Evolutionary conservation across 2,113 vertebrate genomes (phyloP), one percentile per base, ranked within the genome.

Genomic region (Mirza zaza): DNA sequence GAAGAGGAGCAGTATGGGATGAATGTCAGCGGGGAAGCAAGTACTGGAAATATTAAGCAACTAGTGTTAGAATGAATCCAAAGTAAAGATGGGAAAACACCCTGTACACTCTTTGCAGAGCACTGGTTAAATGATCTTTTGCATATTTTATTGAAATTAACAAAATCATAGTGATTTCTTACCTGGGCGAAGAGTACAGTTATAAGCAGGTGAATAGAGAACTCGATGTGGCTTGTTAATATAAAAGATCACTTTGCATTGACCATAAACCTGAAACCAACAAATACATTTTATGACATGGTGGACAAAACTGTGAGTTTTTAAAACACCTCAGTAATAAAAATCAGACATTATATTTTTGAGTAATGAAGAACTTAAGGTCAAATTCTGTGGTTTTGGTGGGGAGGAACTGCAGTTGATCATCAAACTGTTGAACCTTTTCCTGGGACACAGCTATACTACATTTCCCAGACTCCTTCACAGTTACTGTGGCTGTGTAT

Each of bases 151-250:
- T 71, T 94, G 76, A 84, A 91, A 89, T 65, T 17, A 89, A 80
- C 61, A 80, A 52, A 84, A 67, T 67, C 59, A 87, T 50, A 80
- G 34, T 23, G 20, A 59, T 86, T 15, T 67, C 97, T 84, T 98
- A 99, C 98, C 97, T 98, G 96, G 97, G 32, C 95, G 97, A 97
- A 99, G 93, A 91, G 95, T 96, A 96, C 98, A 99, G 59, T 99
- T 98, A 3, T 98, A 98, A 91, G 68, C 96, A 83, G 65, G 67
- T 67, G 98, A 85, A 59, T 98, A 91, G 90, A 97, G 23, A 96
- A 97, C 87, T 88, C 98, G 98, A 89, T 36, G 76, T 91, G 96
- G 81, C 71, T 55, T 95, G 95, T 98, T 97, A 42, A 97, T 9
- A 13, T 97, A 97, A 96, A 98, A 97, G 80, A 95, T 79, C 88